Evolutionary conservation across 1,140 invertebrate genomes (phyloP).

Genomic region (Bacillus rossius): DNA sequence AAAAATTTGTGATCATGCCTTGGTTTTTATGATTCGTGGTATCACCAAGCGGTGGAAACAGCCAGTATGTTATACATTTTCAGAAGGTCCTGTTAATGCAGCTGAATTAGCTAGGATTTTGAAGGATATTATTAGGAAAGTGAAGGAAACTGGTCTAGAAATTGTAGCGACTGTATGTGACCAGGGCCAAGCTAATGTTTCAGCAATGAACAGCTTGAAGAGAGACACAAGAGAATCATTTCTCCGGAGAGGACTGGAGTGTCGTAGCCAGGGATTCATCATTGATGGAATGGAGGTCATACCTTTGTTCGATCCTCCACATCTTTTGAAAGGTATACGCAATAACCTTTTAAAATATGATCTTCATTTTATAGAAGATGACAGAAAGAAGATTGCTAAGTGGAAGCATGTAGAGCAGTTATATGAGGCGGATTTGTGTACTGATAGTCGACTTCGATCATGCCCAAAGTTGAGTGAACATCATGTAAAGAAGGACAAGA

Average conservation of each 20-base stretch:
- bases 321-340: conserved; percentile 1
- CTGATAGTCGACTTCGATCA: too few relatives aligned
- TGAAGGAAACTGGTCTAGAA: conserved; percentile 7
- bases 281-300: not conserved
- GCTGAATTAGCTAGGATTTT: not conserved
- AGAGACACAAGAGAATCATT: not conserved
- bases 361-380: too few relatives aligned
- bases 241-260: too few relatives aligned
- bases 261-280: too few relatives aligned
- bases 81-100: not conserved
- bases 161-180: conserved; percentile 11
- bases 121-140: conserved; percentile 22
- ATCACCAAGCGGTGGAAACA: conserved; percentile 10
- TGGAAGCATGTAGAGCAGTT: too few relatives aligned
- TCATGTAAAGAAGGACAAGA: too few relatives aligned
- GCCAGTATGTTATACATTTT: conserved; percentile 8
- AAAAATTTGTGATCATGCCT: conserved; percentile 7
- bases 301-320: conserved; percentile 1
- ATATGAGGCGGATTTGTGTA: too few relatives aligned
- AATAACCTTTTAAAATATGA: conserved; percentile 2
- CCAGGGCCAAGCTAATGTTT: conserved; percentile 12
- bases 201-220: conserved; percentile 5
- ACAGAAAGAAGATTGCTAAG: too few relatives aligned
- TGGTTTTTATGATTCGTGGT: too few relatives aligned
- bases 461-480: too few relatives aligned